phyloP scores from a whole-genome alignment of 1,140 invertebrate species.

The Palaemon carinicauda region DNA sequence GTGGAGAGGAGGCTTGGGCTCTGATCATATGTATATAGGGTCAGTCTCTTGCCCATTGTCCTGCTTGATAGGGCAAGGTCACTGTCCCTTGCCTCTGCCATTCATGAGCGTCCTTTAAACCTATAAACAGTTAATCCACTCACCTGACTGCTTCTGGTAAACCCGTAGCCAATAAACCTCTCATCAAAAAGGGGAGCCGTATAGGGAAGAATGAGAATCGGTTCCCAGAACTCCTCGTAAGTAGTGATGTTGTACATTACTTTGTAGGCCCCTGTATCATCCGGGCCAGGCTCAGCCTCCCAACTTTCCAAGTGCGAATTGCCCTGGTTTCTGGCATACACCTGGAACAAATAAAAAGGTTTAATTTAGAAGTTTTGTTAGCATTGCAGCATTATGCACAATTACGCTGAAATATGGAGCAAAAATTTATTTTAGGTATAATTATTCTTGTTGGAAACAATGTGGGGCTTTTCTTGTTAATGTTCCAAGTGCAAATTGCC shows the following conservation, averaged over 20 bases:
- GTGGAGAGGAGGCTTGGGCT: too few relatives aligned
- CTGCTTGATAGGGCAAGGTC: too few relatives aligned
- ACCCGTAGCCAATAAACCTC: slow-evolving; percentile 29
- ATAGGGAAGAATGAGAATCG: slow-evolving; percentile 7
- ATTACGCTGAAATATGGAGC: not conserved
- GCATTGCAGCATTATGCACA: not conserved
- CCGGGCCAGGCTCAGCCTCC: not conserved
- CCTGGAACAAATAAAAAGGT: not conserved
- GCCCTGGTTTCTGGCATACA: slow-evolving; percentile 28
- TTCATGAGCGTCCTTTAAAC: too few relatives aligned
- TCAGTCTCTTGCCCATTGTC: too few relatives aligned
- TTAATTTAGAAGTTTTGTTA: not conserved
- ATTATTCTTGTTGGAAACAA: too few relatives aligned
- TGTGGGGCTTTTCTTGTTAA: too few relatives aligned
- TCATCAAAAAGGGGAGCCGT: slow-evolving; percentile 21
- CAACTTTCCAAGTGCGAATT: slow-evolving; percentile 26
- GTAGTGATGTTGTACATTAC: slow-evolving; percentile 32
- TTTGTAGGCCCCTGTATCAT: not conserved
- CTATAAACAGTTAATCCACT: not conserved
- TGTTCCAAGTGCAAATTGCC: too few relatives aligned
- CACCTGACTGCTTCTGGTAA: slow-evolving; percentile 38
- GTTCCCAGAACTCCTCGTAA: slow-evolving; percentile 40
- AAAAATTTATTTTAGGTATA: not conserved
- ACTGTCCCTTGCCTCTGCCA: too few relatives aligned
- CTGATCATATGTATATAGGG: too few relatives aligned